Conservation (phyloP, 2,888 invertebrate species). For the Xestia ashworthii region DNA sequence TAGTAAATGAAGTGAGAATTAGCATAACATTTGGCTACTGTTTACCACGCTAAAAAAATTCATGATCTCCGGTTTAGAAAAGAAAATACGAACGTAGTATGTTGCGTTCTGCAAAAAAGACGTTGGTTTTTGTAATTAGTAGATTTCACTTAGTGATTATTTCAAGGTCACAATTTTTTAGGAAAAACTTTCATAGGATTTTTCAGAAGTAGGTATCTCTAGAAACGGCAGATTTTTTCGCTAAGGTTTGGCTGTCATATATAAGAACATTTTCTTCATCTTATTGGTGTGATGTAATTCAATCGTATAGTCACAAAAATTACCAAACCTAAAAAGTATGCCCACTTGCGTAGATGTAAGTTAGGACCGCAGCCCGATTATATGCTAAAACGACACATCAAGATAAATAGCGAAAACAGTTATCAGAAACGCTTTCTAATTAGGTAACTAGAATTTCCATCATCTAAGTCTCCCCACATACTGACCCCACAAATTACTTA, state of each 20-base stretch:
- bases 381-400: neutral
- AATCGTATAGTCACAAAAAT: neutral
- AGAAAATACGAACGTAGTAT: neutral
- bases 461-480: neutral
- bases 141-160: neutral
- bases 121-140: neutral
- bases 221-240: too few relatives aligned
- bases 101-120: neutral
- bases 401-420: neutral
- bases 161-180: neutral
- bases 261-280: too few relatives aligned
- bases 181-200: too few relatives aligned
- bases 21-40: slow-evolving; percentile 2
- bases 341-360: neutral
- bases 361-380: neutral
- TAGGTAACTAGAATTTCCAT: neutral
- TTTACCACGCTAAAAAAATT: neutral
- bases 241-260: too few relatives aligned
- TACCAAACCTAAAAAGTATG: neutral
- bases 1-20: slow-evolving; percentile 47
- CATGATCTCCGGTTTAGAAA: neutral
- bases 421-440: neutral
- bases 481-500: neutral
- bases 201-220: too few relatives aligned
- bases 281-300: neutral